Percentiles rank a stretch among this genome's conserved stretches.
Conservation (phyloP, 1,140 invertebrate genomes). For the Panagrolaimus sp. region DNA sequence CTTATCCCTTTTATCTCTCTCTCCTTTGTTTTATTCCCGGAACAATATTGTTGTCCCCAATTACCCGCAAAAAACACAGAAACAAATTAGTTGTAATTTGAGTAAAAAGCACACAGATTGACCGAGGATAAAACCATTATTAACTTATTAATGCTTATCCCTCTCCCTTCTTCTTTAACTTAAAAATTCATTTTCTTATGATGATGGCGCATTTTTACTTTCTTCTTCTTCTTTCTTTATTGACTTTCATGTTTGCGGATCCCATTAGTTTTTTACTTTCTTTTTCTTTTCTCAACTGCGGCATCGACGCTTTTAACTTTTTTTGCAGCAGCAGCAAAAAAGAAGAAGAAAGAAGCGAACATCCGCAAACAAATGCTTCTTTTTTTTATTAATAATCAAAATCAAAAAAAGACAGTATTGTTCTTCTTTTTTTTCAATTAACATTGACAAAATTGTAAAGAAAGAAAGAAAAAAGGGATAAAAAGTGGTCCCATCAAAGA, state of each 20-base stretch:
- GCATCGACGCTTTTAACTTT: not conserved
- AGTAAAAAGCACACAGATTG: not conserved
- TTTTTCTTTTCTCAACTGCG: too few relatives aligned
- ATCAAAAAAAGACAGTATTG: conserved; percentile 8
- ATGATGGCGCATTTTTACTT: not conserved
- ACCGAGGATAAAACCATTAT: conserved; percentile 1
- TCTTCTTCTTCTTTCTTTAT: not conserved
- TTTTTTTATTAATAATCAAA: conserved; percentile 8
- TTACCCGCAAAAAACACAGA: not conserved
- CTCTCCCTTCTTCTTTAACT: not conserved
- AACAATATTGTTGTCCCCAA: too few relatives aligned
- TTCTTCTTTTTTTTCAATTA: not conserved
- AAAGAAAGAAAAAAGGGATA: not conserved
- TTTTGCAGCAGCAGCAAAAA: not conserved
- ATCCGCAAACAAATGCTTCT: not conserved
- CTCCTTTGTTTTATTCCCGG: too few relatives aligned
- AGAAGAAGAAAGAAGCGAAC: not conserved
- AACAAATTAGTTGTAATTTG: not conserved
- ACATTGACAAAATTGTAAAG: not conserved
- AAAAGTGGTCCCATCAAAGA: not conserved
- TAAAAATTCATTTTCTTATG: not conserved
- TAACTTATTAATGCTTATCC: not conserved
- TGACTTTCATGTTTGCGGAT: conserved; percentile 15
- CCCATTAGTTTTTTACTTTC: not conserved
- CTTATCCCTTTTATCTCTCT: too few relatives aligned